A percentile compares a stretch with the other conserved stretches of the same genome.
Conservation (phyloP, 1,140 invertebrate genomes). For the Camponotus vicinus region DNA sequence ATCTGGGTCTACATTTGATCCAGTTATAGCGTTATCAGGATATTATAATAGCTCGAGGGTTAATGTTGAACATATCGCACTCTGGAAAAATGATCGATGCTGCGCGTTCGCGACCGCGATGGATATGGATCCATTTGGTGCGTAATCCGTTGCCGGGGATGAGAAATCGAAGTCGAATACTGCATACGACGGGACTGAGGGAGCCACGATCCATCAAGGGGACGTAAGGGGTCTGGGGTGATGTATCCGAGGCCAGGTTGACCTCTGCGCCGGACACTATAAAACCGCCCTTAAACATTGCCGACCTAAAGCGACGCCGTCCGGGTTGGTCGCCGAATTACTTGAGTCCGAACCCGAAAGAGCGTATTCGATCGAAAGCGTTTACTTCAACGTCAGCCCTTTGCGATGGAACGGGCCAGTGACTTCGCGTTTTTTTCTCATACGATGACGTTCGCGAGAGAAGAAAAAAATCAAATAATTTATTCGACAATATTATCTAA, state of each 20-base stretch:
- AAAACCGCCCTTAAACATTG: conserved; percentile 81
- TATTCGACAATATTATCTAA: too few species aligned
- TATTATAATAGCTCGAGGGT: conserved; percentile 47
- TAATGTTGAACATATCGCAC: conserved; percentile 43
- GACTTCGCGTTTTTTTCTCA: conserved; percentile 34
- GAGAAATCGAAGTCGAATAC: conserved; percentile 73
- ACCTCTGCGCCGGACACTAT: conserved; percentile 83
- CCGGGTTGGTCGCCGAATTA: conserved; percentile 44
- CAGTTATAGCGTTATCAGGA: conserved; percentile 29
- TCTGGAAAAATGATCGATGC: conserved; percentile 52
- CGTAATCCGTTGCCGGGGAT: conserved; percentile 72
- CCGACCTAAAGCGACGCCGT: conserved; percentile 63
- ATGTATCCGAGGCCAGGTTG: conserved; percentile 81
- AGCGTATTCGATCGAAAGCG: conserved; percentile 47
- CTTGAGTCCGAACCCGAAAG: conserved; percentile 35
- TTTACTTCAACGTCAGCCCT: conserved; percentile 70
- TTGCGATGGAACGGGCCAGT: conserved; percentile 63
- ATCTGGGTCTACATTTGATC: not conserved
- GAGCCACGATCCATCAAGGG: conserved; percentile 75
- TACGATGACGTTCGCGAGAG: not conserved
- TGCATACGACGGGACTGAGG: conserved; percentile 58
- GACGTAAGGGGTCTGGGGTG: conserved; percentile 75
- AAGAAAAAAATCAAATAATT: not conserved
- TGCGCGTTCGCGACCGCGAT: not conserved
- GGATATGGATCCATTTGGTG: conserved; percentile 68